Evolutionary conservation across 2,888 invertebrate species (phyloP), one percentile per base, ranked within the genome.

Genomic region (Eudemis profundana): DNA sequence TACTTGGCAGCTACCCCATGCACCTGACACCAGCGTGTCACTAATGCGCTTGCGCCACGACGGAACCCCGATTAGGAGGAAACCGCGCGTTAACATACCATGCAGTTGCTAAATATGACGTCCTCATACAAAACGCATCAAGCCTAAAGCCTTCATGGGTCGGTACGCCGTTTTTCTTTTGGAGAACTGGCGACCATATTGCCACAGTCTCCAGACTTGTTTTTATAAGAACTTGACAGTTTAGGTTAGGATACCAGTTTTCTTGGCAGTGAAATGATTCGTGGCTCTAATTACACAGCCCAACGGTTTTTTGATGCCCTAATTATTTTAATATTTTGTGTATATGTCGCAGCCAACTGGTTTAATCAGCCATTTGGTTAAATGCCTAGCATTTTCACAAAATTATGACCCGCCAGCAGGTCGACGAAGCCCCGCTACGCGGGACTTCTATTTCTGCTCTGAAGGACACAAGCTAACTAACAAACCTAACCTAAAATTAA

Each of bases 31-130:
- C n/a, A 36, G 54, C 54, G 54, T 54, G 54, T 27, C 54, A n/a
- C 27, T 54, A 42, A 54, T 42, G 42, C 3, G 23, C 40, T 54
- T 40, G 40, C 42, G 27, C 27, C 40, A 54, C 54, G 15, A n/a
- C 53, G 53, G 53, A 53, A 53, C 54, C 54, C 42, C 36, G 33
- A 47, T 53, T 53, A 40, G 12, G 54, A 54, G 54, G 54, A 54
- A 54, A 54, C 51, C 14, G 19, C 54, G 54, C 23, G 54, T 54
- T 54, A 54, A 42, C 23, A 54, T 54, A n/a, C 54, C 54, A 27
- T 40, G 42, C 42, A 21, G 40, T 54, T 54, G 54, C 54, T 27
- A 54, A 40, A 54, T 17, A 21, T 23, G 12, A 4, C 14, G 27
- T 15, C 10, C 5, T 27, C 10, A 1, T 2, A 12, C 12, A n/a